Evolutionary conservation across 2,888 invertebrate species (phyloP).

Genomic region (Habrosyne pyritoides): DNA sequence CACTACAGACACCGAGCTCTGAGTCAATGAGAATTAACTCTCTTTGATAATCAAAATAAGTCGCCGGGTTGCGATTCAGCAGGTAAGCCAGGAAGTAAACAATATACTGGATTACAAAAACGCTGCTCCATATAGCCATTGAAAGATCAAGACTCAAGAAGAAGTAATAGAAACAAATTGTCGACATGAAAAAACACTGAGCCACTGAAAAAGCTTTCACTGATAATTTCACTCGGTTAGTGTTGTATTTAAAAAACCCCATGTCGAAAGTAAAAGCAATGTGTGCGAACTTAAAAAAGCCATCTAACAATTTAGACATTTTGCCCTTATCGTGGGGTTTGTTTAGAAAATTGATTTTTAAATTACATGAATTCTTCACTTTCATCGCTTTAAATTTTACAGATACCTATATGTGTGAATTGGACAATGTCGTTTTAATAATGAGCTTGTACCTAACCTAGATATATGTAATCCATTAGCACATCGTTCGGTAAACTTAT

Average conservation of each 20-base stretch:
- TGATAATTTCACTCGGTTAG: conserved; percentile 2
- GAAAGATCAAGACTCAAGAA: background rate
- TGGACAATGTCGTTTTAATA: background rate
- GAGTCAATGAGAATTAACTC: conserved; percentile 13
- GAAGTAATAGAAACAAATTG: background rate
- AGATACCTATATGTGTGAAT: too few relatives aligned
- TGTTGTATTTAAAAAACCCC: conserved; percentile 10
- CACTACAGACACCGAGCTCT: conserved; percentile 5
- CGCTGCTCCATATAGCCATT: too few relatives aligned
- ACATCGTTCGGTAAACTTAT: too few relatives aligned
- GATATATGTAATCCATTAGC: background rate
- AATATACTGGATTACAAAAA: conserved; percentile 1
- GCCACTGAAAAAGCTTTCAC: background rate
- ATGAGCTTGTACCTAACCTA: too few relatives aligned
- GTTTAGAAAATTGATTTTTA: background rate
- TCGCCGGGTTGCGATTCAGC: background rate
- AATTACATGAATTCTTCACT: background rate
- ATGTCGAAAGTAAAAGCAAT: conserved; percentile 10
- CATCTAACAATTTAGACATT: background rate
- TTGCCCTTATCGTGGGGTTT: background rate
- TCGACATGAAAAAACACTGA: conserved; percentile 3
- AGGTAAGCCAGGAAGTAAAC: background rate
- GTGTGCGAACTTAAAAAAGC: conserved; percentile 10
- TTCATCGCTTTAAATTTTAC: too few relatives aligned
- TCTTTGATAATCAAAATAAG: conserved; percentile 4